A percentile compares a stretch with the other conserved stretches of the same genome.
These are phyloP conservation scores for Tipula confusa DNA, from an alignment of 2,888 invertebrate species.

Conservation along the genomic window DNA sequence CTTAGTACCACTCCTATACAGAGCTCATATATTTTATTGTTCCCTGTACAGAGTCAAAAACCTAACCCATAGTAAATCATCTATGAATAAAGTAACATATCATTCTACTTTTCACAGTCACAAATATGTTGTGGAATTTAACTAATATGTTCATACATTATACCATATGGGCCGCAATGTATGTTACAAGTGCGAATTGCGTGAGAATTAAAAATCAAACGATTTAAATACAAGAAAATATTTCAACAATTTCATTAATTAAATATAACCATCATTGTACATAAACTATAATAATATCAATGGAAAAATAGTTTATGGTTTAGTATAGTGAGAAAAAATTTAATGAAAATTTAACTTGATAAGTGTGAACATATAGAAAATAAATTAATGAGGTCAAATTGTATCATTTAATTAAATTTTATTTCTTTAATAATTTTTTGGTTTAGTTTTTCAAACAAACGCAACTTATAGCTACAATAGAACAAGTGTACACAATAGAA, in stretches of 20 bases:
- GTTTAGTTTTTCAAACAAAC: not conserved
- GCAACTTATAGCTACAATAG: not conserved
- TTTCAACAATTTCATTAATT: not conserved
- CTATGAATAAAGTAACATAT: not conserved
- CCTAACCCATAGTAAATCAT: not conserved
- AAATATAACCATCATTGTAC: not conserved
- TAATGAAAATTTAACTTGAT: not conserved
- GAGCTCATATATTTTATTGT: not conserved
- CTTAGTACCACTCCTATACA: not conserved
- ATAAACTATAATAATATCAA: not conserved
- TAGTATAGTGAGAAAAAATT: not conserved
- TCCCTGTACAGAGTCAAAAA: not conserved
- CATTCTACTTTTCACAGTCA: not conserved
- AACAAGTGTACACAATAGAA: not conserved
- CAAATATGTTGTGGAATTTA: not conserved
- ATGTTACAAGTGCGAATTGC: not conserved
- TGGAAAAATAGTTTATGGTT: not conserved
- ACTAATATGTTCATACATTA: not conserved
- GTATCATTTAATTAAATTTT: conserved; percentile 12
- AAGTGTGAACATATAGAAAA: not conserved
- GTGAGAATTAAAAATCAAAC: not conserved
- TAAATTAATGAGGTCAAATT: conserved; percentile 20
- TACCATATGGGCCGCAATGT: not conserved
- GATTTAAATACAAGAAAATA: not conserved
- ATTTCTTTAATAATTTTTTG: not conserved